phyloP scores from a whole-genome alignment of 2,888 invertebrate species.

The Drosophila imparisetae region DNA sequence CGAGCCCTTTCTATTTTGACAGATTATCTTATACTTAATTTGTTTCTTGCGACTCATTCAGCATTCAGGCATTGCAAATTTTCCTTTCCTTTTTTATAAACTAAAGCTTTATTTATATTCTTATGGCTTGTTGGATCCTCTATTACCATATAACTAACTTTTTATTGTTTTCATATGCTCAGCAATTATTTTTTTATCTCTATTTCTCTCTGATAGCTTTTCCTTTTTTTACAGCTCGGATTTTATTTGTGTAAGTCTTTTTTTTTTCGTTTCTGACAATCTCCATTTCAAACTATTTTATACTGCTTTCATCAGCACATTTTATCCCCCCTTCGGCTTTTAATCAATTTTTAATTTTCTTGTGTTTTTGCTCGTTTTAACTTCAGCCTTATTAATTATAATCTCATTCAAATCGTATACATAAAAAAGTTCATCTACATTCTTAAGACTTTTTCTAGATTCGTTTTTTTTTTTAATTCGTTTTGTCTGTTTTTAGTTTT shows the following conservation, averaged over 20 bases:
- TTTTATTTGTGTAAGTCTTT: neutral
- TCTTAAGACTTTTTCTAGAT: neutral
- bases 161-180: neutral
- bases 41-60: neutral
- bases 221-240: neutral
- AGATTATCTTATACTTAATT: constrained; percentile 2
- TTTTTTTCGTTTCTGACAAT: neutral
- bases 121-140: neutral
- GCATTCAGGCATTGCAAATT: neutral
- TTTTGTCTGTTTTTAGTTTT: neutral
- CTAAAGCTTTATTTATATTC: neutral
- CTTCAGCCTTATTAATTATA: constrained; percentile 1
- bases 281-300: neutral
- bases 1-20: constrained; percentile 1
- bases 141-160: too few relatives aligned
- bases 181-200: neutral
- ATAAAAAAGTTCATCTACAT: neutral
- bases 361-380: neutral
- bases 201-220: neutral
- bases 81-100: neutral
- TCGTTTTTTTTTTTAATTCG: neutral
- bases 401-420: neutral
- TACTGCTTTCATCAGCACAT: neutral
- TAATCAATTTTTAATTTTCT: constrained; percentile 2
- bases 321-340: neutral